These are phyloP conservation scores for Teleogryllus oceanicus DNA, from an alignment of 2,888 invertebrate species.

Conservation along the genomic window DNA sequence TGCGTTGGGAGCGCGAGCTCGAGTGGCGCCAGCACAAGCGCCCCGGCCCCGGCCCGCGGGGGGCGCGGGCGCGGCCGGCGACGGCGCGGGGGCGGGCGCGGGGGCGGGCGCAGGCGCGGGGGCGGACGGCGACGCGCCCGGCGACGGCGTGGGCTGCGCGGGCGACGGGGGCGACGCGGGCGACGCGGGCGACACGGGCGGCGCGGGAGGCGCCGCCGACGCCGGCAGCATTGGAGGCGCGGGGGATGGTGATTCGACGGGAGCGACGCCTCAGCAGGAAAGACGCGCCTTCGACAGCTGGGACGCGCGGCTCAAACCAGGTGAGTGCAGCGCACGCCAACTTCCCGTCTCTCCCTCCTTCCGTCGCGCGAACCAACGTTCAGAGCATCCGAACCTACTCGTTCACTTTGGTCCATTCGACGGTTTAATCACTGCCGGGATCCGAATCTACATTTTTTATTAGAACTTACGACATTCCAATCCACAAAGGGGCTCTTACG, in stretches of 20 bases:
- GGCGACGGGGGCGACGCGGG: slow-evolving; percentile 56
- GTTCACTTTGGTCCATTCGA: too few relatives aligned
- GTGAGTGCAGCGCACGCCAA: background rate
- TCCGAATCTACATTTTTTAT: too few relatives aligned
- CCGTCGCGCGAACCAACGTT: too few relatives aligned
- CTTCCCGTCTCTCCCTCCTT: too few relatives aligned
- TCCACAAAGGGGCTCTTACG: too few relatives aligned
- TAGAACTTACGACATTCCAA: too few relatives aligned
- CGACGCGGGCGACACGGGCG: slow-evolving; percentile 37
- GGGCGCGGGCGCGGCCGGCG: background rate
- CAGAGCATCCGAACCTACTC: too few relatives aligned
- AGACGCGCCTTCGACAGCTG: slow-evolving; percentile 35
- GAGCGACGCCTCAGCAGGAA: slow-evolving; percentile 35
- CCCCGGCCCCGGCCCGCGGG: slow-evolving; percentile 45
- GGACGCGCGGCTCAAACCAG: slow-evolving; percentile 23
- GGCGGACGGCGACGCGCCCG: background rate
- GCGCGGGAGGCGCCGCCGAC: slow-evolving; percentile 56
- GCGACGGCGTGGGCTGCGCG: slow-evolving; percentile 39
- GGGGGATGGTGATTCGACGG: slow-evolving; percentile 11
- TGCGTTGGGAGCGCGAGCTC: slow-evolving; percentile 46
- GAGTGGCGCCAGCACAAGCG: slow-evolving; percentile 53
- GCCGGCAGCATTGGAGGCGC: background rate
- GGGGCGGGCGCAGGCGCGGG: background rate
- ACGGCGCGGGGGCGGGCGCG: slow-evolving; percentile 45
- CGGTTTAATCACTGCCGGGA: too few relatives aligned